These are phyloP conservation scores for Zoroaster sp. DNA, from an alignment of 53 echinoderm and acorn worm genomes.

Conservation along the genomic window DNA sequence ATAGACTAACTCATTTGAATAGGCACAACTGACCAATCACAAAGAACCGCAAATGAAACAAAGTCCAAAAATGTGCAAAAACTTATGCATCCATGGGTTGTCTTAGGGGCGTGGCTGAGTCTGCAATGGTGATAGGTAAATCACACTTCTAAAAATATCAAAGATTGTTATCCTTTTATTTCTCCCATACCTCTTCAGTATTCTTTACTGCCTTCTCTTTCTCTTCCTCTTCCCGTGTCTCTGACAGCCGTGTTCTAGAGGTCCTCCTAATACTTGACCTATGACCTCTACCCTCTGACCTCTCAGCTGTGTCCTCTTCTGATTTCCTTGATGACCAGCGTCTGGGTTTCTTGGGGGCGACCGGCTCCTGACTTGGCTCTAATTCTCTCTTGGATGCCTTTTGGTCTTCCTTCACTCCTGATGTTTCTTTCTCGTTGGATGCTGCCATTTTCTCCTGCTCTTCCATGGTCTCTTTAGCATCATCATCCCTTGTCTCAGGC, in stretches of 20 bases:
- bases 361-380: neutral
- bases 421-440: neutral
- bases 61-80: too few species aligned
- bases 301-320: conserved; percentile 23
- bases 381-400: neutral
- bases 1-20: too few species aligned
- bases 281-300: conserved; percentile 12
- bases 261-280: conserved; percentile 1
- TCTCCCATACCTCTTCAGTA: conserved; percentile 23
- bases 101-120: too few species aligned
- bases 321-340: conserved; percentile 43
- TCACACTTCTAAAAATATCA: too few species aligned
- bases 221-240: conserved; percentile 47
- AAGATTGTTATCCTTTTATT: too few species aligned
- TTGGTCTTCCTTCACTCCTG: conserved; percentile 19
- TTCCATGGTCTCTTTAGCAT: conserved; percentile 39
- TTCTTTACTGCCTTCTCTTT: neutral
- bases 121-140: too few species aligned
- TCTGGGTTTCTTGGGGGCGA: neutral
- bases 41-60: too few species aligned
- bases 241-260: neutral
- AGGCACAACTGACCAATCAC: too few species aligned
- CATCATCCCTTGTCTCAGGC: neutral
- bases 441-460: neutral
- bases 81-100: too few species aligned